Conservation (phyloP, 2,113 vertebrate genomes). For the Elephas maximus region DNA sequence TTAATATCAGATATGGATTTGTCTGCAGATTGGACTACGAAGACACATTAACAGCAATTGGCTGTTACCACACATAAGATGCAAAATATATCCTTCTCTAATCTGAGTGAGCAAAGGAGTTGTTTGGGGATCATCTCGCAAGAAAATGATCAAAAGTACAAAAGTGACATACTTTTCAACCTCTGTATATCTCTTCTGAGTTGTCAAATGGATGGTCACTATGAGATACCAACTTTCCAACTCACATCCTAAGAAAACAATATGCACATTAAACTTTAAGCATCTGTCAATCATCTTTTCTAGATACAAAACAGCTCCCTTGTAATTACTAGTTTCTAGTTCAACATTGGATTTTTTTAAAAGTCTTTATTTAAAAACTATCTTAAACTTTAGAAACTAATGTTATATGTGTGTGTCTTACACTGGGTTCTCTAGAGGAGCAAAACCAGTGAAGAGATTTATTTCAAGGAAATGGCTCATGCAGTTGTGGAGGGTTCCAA, state of each 20-base stretch:
- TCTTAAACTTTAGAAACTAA: conserved; percentile 46
- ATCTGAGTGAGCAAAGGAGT: conserved; percentile 31
- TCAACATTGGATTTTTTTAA: background rate
- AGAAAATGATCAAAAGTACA: conserved; percentile 8
- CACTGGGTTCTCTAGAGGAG: too few species aligned
- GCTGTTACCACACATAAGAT: background rate
- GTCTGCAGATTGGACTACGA: background rate
- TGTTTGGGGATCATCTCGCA: conserved; percentile 14
- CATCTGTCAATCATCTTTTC: background rate
- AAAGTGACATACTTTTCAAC: conserved; percentile 23
- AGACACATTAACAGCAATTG: background rate
- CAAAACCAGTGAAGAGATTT: too few species aligned
- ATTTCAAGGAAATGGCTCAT: too few species aligned
- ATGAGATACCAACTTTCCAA: conserved; percentile 11
- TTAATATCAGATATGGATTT: background rate
- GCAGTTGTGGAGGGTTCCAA: too few species aligned
- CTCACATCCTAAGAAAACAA: conserved; percentile 32
- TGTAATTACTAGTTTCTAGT: conserved; percentile 14
- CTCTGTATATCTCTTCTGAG: background rate
- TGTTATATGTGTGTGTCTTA: background rate
- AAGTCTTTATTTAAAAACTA: conserved; percentile 14
- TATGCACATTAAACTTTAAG: conserved; percentile 21
- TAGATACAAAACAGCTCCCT: conserved; percentile 17
- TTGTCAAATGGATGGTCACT: conserved; percentile 12
- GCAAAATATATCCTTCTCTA: conserved; percentile 36